phyloP scores from a whole-genome alignment of 2,113 vertebrate genomes.

The Dicrurus megarhynchus region DNA sequence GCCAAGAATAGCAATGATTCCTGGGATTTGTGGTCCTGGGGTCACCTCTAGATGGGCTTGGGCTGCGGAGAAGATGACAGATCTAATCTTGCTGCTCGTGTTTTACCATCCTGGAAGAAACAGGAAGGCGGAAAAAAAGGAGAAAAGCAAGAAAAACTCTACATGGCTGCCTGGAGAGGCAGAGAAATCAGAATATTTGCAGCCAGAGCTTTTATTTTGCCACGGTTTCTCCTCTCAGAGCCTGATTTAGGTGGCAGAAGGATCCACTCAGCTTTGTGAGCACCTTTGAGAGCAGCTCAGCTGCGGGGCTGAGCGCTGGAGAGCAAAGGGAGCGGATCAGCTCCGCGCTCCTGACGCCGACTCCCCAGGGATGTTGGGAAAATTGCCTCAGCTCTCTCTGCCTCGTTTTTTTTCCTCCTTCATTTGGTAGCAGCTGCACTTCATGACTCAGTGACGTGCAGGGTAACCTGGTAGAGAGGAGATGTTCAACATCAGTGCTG shows the following conservation, averaged over 20 bases:
- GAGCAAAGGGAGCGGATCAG: neutral
- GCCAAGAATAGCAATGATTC: neutral
- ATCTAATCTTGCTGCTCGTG: neutral
- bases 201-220: neutral
- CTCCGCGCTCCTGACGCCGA: fast-evolving
- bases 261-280: neutral
- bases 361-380: neutral
- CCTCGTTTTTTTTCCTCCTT: neutral
- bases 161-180: neutral
- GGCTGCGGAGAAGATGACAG: neutral
- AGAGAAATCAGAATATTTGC: neutral
- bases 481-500: neutral
- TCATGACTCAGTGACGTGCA: neutral
- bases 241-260: neutral
- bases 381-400: neutral
- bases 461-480: neutral
- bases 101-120: neutral
- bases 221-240: neutral
- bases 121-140: neutral
- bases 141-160: neutral
- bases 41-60: neutral
- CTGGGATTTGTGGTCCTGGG: neutral
- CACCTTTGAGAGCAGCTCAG: neutral
- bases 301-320: neutral
- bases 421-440: neutral